Evolutionary conservation across 92 coral and sea anemone genomes (phyloP).

Genomic region (Epizoanthus rinbou): DNA sequence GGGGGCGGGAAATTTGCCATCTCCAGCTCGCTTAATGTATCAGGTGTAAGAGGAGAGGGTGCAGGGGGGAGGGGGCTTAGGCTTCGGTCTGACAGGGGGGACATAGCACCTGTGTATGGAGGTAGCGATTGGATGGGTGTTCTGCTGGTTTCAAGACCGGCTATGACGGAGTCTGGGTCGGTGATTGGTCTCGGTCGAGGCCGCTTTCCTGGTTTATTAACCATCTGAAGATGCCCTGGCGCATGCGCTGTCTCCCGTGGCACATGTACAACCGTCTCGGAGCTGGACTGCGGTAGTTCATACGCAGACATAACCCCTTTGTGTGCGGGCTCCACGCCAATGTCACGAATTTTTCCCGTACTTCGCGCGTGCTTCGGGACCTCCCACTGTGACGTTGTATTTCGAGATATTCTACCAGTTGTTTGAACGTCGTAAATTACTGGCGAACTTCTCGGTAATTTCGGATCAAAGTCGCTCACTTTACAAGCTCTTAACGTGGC

Average conservation of each 20-base stretch:
- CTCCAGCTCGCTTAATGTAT: constrained; percentile 57
- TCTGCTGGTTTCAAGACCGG: constrained; percentile 61
- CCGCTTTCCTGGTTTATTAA: constrained; percentile 48
- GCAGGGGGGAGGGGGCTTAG: constrained; percentile 83
- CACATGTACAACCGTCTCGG: constrained; percentile 53
- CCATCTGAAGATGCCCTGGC: constrained; percentile 46
- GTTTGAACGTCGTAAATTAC: constrained; percentile 56
- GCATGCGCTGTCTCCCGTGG: constrained; percentile 56
- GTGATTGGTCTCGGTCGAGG: constrained; percentile 77
- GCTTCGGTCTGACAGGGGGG: constrained; percentile 39
- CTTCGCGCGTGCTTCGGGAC: constrained; percentile 27
- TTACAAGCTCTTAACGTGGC: constrained; percentile 21
- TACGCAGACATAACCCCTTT: constrained; percentile 62
- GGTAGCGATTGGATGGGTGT: constrained; percentile 6
- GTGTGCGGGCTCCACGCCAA: constrained; percentile 28
- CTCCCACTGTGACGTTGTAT: not conserved
- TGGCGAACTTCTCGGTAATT: constrained; percentile 47
- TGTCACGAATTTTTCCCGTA: constrained; percentile 54
- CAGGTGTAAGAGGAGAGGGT: constrained; percentile 70
- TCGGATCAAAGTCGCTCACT: constrained; percentile 22
- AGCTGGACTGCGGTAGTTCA: constrained; percentile 68
- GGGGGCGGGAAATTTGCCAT: constrained; percentile 89
- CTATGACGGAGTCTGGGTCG: constrained; percentile 55
- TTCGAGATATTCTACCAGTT: constrained; percentile 25
- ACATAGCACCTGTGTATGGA: constrained; percentile 25